Conservation (phyloP, 2,113 vertebrate genomes). For the Nothocercus julius region DNA sequence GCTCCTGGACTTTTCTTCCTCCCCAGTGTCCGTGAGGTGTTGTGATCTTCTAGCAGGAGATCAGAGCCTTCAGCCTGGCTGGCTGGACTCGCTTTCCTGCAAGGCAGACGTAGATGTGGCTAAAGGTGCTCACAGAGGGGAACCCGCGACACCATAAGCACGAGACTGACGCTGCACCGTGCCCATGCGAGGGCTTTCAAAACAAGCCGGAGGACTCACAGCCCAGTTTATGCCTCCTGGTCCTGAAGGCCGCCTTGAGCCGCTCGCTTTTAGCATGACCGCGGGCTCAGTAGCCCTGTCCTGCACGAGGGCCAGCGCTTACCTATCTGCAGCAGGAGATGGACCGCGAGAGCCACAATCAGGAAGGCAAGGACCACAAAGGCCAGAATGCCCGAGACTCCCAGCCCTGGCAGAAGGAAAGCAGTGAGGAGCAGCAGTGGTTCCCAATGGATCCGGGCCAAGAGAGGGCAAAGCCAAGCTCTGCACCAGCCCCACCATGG, state of each 20-base stretch:
- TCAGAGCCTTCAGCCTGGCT: neutral
- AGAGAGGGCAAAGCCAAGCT: neutral
- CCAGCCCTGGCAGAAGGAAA: neutral
- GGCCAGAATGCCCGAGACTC: neutral
- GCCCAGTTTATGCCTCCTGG: neutral
- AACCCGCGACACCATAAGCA: neutral
- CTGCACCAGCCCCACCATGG: neutral
- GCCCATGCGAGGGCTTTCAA: neutral
- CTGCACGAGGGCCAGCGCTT: accelerated
- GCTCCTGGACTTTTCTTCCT: neutral
- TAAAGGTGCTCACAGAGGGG: neutral
- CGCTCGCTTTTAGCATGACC: accelerated
- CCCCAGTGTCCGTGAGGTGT: neutral
- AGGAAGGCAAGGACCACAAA: neutral
- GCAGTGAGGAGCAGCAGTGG: neutral
- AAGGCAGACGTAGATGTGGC: neutral
- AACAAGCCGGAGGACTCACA: neutral
- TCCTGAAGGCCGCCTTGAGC: neutral
- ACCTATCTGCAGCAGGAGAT: neutral
- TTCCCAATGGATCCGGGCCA: too few relatives aligned
- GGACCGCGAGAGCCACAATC: neutral
- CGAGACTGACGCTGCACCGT: accelerated
- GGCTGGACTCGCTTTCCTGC: neutral
- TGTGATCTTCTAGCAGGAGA: neutral
- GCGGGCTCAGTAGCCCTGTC: accelerated